These are phyloP conservation scores for Ommatoiulus sabulosus DNA, from an alignment of 2,888 invertebrate genomes.

Conservation along the genomic window DNA sequence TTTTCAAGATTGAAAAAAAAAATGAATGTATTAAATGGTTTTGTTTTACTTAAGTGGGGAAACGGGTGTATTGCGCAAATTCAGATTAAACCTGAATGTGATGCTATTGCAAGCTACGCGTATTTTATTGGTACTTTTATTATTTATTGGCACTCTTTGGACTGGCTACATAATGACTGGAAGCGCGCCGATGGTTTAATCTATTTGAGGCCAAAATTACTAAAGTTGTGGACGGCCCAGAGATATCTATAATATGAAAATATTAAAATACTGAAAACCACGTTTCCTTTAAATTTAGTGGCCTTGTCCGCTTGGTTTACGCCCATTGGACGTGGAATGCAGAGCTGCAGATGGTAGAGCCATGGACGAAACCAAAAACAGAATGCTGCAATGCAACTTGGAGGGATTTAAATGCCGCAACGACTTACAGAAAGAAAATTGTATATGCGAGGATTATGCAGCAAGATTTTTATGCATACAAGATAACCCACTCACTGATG, in stretches of 20 bases:
- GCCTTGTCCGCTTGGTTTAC: constrained; percentile 52
- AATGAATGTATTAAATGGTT: no score
- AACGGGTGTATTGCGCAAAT: no score
- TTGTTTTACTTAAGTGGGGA: no score
- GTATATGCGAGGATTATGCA: constrained; percentile 55
- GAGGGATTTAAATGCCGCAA: constrained; percentile 53
- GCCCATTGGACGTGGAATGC: constrained; percentile 55
- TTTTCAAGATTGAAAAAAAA: no score
- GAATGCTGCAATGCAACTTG: constrained; percentile 44
- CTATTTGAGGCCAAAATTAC: background rate
- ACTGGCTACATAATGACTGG: no score
- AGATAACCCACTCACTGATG: background rate
- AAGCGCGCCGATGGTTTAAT: no score
- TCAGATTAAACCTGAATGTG: background rate
- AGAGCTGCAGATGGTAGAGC: constrained; percentile 31
- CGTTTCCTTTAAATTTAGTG: constrained; percentile 37
- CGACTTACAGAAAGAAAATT: background rate
- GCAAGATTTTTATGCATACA: constrained; percentile 53
- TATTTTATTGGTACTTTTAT: background rate
- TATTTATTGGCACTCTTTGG: background rate
- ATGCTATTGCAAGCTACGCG: background rate
- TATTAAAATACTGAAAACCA: no score
- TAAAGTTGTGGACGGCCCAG: no score
- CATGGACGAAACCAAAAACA: constrained; percentile 48
- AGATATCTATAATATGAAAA: background rate